Conservation (phyloP, 2,888 invertebrate species). For the Timema podura region DNA sequence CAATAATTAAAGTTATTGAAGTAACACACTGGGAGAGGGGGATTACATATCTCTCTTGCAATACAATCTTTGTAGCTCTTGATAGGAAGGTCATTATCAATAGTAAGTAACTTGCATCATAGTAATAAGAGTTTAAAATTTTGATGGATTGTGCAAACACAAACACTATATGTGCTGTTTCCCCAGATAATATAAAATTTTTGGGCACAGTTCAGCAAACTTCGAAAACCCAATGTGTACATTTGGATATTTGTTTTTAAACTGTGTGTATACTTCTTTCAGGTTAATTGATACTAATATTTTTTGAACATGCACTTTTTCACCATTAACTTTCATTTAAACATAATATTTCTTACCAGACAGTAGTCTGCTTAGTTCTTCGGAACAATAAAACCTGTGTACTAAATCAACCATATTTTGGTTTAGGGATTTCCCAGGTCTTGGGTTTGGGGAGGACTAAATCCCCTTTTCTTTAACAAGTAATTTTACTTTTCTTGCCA, state of each 20-base stretch:
- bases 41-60: background rate
- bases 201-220: background rate
- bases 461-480: no score
- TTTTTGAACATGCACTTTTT: no score
- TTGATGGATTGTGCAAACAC: constrained; percentile 7
- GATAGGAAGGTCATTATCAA: background rate
- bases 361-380: no score
- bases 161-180: background rate
- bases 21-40: background rate
- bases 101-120: background rate
- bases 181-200: background rate
- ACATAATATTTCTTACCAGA: no score
- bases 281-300: background rate
- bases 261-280: background rate
- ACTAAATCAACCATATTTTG: no score
- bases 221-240: background rate
- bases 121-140: background rate
- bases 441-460: no score
- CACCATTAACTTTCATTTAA: no score
- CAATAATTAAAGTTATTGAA: background rate
- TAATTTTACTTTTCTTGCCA: no score
- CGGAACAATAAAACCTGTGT: no score
- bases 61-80: background rate
- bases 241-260: background rate
- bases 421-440: no score